These are phyloP conservation scores for Gyps fulvus DNA, from an alignment of 2,113 vertebrate species.

Conservation along the genomic window DNA sequence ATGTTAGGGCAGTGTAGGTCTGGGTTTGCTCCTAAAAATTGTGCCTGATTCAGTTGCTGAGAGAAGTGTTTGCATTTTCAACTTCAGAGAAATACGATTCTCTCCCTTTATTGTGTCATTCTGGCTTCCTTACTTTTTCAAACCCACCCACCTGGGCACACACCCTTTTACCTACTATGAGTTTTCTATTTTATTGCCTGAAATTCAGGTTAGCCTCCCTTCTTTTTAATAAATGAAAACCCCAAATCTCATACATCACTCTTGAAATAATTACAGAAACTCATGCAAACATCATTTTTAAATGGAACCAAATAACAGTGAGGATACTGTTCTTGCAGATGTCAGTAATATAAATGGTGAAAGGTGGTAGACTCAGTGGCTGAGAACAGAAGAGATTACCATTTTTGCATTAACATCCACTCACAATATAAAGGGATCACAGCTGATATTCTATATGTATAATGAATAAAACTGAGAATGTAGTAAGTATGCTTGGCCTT, in stretches of 20 bases:
- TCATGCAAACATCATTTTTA: background rate
- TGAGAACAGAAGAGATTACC: background rate
- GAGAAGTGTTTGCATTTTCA: background rate
- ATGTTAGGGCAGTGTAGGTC: background rate
- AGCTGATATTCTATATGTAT: background rate
- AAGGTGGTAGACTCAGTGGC: background rate
- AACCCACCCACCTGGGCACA: background rate
- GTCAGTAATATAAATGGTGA: background rate
- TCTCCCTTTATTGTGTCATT: background rate
- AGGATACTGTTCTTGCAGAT: background rate
- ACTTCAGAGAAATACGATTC: background rate
- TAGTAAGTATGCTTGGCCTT: background rate
- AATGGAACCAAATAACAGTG: background rate
- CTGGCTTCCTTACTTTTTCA: background rate
- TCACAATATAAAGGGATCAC: background rate
- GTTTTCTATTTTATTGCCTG: background rate
- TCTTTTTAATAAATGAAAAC: background rate
- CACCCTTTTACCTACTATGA: background rate
- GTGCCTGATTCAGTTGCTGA: background rate
- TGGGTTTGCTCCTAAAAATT: background rate
- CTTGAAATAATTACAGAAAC: background rate
- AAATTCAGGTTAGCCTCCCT: background rate
- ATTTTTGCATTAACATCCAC: background rate
- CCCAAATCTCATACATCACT: background rate
- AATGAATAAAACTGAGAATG: background rate